A percentile compares a stretch with the other conserved stretches of the same genome.
Conservation (phyloP, 2,888 invertebrate genomes). For the Nomada hirtipes region DNA sequence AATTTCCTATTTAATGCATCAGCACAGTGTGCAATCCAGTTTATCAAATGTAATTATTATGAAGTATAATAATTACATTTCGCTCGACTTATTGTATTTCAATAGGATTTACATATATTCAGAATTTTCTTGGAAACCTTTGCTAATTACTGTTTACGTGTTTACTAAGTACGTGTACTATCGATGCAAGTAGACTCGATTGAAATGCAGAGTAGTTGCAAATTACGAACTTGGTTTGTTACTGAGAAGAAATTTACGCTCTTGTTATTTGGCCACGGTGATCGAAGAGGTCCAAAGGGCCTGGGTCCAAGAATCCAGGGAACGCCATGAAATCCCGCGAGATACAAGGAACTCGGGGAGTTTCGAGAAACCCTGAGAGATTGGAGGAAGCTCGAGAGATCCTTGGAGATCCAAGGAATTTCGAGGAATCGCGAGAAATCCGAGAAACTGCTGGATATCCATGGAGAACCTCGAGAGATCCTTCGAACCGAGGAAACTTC, state of each 20-base stretch:
- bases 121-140: too few relatives aligned
- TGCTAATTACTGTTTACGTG: too few relatives aligned
- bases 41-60: too few relatives aligned
- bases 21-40: too few relatives aligned
- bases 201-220: too few relatives aligned
- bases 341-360: neutral
- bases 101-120: too few relatives aligned
- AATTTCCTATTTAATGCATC: too few relatives aligned
- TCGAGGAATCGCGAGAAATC: constrained; percentile 7
- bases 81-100: too few relatives aligned
- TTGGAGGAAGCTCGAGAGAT: neutral
- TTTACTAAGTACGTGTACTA: too few relatives aligned
- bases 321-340: constrained; percentile 1
- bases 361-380: constrained; percentile 6
- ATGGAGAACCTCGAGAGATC: constrained; percentile 14
- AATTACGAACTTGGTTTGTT: too few relatives aligned
- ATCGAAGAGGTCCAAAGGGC: constrained; percentile 6
- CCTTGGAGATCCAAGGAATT: constrained; percentile 9
- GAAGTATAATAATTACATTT: too few relatives aligned
- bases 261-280: neutral
- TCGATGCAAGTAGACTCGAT: too few relatives aligned
- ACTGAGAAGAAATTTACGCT: neutral
- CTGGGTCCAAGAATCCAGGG: neutral
- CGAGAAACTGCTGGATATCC: constrained; percentile 18
- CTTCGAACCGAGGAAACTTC: constrained; percentile 8